Evolutionary conservation across 2,888 invertebrate species (phyloP), one percentile per base, ranked within the genome.

Genomic region (Papilio demoleus): DNA sequence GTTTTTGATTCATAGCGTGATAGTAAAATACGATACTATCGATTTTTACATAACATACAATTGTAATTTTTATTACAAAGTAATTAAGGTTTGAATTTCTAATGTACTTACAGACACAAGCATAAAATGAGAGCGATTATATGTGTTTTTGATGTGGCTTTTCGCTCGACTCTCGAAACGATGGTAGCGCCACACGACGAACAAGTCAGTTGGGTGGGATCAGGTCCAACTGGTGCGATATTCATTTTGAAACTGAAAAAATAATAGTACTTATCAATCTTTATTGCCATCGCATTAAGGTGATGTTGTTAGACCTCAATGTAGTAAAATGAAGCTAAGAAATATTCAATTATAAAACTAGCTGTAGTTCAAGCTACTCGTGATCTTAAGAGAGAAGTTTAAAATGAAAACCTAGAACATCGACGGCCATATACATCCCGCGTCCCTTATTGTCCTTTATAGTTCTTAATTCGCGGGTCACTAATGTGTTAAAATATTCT

Each of bases 71-170:
- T 61, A 62, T 6, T 24, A 2, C 6, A 1, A 4, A 4, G 9
- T 24, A 4, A 0, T 4, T 17, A 67, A 22, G 31, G 61, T 22
- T 31, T 22, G 24, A 24, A 34, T 63, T 63, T 42, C 24, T 36
- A 45, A 19, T 4, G 27, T 24, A 74, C 76, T 75, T 70, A 75
- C 75, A 75, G 63, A 62, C 86, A 86, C 38, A 87, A 66, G 71
- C 93, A 93, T 17, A 94, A 77, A 0, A 93, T 45, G 3, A 93
- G 72, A 1, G 94, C 94, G 22, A 93, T 86, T 12, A 94, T 76
- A 75, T 94, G 94, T 0, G 94, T 94, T 67, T 89, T 91, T 0
- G 93, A 92, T 0, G 92, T 93, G 14, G 94, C 76, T 65, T 88
- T 92, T 65, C 79, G 81, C 42, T 87, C 82, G 1, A 93, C 76